Evolutionary conservation across 2,797 vertebrate species (phyloP), one percentile per base, ranked within the genome.

Genomic region (Acanthurus tractus): DNA sequence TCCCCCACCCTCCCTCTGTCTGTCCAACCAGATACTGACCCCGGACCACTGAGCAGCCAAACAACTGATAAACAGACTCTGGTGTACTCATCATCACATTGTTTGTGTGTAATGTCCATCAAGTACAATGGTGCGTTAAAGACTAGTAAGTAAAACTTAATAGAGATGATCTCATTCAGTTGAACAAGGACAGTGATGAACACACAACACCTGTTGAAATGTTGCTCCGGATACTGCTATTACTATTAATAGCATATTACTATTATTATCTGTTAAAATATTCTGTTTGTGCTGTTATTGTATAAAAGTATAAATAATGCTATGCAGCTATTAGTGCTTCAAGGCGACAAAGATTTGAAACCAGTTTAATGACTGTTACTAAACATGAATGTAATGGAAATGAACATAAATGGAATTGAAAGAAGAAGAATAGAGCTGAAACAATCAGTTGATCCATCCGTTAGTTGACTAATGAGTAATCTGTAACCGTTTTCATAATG

Each of bases 1-100:
- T n/a, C 72, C 63, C 77, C 69, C 59, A 15, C 34, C 17, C 46
- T 9, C 65, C 11, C 13, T 68, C 38, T 34, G 20, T 64, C 68
- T 67, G 49, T 82, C 59, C 72, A 83, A 74, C 70, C 70, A 83
- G 86, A 82, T 70, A 75, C 81, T 88, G 82, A 88, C 71, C 87
- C 72, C 25, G 7, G 25, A 78, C 49, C 76, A 67, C 49, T 46
- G 59, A 85, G 65, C 57, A 85, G 76, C 69, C 78, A 65, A 83
- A 87, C 72, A 57, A 61, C 66, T 63, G 78, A 86, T 63, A 83
- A 66, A 82, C 74, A 76, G 23, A 69, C 46, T 54, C 44, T 46
- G 29, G 13, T 63, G 6, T 12, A 44, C 17, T 76, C 56, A 38
- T 44, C 57, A 67, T 52, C 29, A 38, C 46, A 59, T 23, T 17